These are phyloP conservation scores for Diarsia rubi DNA, from an alignment of 2,888 invertebrate genomes.

Conservation along the genomic window DNA sequence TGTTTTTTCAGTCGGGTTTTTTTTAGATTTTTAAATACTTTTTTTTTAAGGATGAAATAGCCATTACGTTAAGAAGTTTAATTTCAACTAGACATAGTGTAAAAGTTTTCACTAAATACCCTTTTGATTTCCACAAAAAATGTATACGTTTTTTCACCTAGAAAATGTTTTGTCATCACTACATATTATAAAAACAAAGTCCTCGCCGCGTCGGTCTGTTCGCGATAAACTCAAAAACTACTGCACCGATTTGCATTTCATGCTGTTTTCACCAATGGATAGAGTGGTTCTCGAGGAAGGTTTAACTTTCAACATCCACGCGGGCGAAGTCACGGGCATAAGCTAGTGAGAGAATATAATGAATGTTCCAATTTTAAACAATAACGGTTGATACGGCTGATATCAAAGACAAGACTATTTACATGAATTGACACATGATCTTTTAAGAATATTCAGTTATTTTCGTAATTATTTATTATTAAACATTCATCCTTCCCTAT, in stretches of 20 bases:
- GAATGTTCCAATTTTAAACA: neutral
- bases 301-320: too few species aligned
- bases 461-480: constrained; percentile 10
- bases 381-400: neutral
- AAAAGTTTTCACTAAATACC: neutral
- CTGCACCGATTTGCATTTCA: too few species aligned
- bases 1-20: too few species aligned
- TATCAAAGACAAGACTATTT: neutral
- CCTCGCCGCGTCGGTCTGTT: too few species aligned
- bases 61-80: neutral
- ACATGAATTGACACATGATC: neutral
- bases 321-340: too few species aligned
- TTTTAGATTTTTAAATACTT: too few species aligned
- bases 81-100: neutral
- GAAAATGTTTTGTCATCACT: neutral
- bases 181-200: too few species aligned
- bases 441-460: neutral
- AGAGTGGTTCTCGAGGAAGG: too few species aligned
- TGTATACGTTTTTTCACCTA: too few species aligned
- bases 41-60: neutral
- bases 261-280: too few species aligned
- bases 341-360: neutral
- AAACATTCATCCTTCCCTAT: constrained; percentile 31
- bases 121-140: neutral
- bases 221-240: too few species aligned